phyloP scores from a whole-genome alignment of 2,113 vertebrate species.

The Leptocoma aspasia region DNA sequence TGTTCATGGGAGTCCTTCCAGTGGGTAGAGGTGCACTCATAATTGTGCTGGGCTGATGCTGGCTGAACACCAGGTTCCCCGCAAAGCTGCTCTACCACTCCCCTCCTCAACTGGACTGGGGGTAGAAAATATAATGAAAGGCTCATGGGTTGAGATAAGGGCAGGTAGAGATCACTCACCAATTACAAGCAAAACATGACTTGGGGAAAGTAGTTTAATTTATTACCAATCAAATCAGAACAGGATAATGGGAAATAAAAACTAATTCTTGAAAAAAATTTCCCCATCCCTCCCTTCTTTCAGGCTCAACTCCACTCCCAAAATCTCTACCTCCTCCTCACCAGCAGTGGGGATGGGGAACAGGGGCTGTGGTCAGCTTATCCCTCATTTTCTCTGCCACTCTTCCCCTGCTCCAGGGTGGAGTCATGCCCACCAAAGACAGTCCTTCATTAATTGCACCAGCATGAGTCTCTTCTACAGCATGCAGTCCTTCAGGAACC shows the following conservation, averaged over 20 bases:
- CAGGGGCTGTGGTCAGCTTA: background rate
- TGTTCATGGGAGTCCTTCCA: background rate
- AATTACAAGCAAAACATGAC: background rate
- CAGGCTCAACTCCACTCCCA: background rate
- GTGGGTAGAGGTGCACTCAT: fast-evolving
- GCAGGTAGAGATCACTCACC: background rate
- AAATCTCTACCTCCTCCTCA: background rate
- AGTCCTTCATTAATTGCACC: background rate
- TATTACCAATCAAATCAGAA: background rate
- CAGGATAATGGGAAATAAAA: background rate
- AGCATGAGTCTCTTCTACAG: background rate
- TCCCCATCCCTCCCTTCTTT: background rate
- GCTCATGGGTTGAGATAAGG: background rate
- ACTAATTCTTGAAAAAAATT: background rate
- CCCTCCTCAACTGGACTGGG: background rate
- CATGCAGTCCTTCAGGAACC: background rate
- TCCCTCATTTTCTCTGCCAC: background rate
- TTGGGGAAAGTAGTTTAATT: background rate
- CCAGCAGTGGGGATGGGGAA: background rate
- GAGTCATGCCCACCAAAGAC: background rate
- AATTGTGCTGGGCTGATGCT: background rate
- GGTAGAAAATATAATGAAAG: background rate
- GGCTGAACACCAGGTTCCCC: background rate
- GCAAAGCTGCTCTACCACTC: background rate
- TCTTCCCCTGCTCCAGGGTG: background rate